These are phyloP conservation scores for Tangara arthus DNA, from an alignment of 2,797 vertebrate species.

Conservation along the genomic window DNA sequence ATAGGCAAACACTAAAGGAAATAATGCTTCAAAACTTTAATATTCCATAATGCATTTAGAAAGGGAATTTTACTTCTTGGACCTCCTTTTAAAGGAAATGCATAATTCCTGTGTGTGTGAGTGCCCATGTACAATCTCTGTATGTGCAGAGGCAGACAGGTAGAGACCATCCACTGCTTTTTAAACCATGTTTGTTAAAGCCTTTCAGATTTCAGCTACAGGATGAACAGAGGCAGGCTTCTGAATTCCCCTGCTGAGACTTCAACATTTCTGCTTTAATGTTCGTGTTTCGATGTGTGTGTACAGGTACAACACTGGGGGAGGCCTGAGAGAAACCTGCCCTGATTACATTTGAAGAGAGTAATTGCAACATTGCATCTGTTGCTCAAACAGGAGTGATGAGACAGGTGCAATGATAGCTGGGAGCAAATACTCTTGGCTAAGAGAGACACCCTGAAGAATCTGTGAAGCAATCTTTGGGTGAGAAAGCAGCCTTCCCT, in stretches of 20 bases:
- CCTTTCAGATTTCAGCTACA: neutral
- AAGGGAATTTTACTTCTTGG: neutral
- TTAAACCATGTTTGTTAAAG: neutral
- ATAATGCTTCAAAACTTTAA: neutral
- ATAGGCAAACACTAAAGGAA: neutral
- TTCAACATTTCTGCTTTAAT: neutral
- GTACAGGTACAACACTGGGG: neutral
- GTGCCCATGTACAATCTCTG: neutral
- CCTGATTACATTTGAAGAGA: neutral
- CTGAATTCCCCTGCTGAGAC: neutral
- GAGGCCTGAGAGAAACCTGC: neutral
- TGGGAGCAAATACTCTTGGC: neutral
- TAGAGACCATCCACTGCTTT: neutral
- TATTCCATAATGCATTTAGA: neutral
- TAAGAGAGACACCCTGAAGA: neutral
- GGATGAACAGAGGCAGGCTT: neutral
- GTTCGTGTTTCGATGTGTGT: rapidly evolving
- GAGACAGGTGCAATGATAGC: neutral
- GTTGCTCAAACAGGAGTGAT: neutral
- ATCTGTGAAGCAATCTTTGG: neutral
- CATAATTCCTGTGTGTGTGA: rapidly evolving
- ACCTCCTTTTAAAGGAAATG: neutral
- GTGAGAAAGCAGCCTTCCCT: neutral
- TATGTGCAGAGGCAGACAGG: neutral
- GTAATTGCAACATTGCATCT: neutral